These are phyloP conservation scores for Indicator indicator DNA, from an alignment of 2,113 vertebrate genomes.

Conservation along the genomic window DNA sequence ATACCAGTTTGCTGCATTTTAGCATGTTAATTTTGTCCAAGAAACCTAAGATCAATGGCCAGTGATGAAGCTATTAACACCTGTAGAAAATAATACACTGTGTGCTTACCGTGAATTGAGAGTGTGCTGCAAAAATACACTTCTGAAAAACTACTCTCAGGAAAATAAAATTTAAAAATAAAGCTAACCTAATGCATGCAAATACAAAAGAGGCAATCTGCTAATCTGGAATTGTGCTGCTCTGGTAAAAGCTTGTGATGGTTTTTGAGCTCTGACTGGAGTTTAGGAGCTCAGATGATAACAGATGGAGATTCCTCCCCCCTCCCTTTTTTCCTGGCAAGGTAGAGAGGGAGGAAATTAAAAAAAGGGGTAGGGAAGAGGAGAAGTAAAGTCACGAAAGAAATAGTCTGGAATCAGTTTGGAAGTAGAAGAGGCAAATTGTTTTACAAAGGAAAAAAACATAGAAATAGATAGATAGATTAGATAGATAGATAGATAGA, in stretches of 20 bases:
- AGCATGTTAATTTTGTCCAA: neutral
- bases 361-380: too few species aligned
- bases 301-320: too few species aligned
- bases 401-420: too few species aligned
- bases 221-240: neutral
- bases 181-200: neutral
- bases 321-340: too few species aligned
- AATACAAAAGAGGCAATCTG: neutral
- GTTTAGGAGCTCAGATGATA: too few species aligned
- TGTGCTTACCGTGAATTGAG: neutral
- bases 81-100: neutral
- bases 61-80: neutral
- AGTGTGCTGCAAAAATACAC: neutral
- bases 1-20: neutral
- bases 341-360: too few species aligned
- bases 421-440: too few species aligned
- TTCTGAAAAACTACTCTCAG: neutral
- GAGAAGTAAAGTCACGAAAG: too few species aligned
- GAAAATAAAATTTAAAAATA: neutral
- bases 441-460: too few species aligned
- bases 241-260: neutral
- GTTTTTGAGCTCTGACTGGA: too few species aligned
- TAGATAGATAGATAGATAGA: too few species aligned
- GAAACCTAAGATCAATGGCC: neutral
- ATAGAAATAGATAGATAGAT: too few species aligned